phyloP scores from a whole-genome alignment of 2,113 vertebrate genomes.

The Eubucco bourcierii region DNA sequence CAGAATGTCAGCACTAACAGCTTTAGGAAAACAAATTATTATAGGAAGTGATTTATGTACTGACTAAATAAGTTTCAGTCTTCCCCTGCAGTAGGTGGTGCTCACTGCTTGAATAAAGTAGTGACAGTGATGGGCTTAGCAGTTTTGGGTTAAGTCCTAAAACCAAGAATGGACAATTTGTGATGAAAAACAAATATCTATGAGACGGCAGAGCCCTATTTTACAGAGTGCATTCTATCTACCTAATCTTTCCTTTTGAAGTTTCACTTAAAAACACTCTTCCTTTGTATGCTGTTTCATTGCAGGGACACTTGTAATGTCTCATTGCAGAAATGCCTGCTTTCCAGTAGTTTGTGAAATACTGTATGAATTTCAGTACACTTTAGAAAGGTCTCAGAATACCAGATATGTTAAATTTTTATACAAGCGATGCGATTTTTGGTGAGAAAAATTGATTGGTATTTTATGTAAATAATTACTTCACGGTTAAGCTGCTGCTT shows the following conservation, averaged over 20 bases:
- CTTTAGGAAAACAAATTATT: constrained; percentile 48
- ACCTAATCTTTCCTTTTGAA: neutral
- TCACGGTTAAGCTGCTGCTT: neutral
- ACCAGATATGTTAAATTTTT: neutral
- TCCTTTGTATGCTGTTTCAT: neutral
- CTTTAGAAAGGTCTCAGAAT: neutral
- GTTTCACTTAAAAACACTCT: neutral
- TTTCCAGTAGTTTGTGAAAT: neutral
- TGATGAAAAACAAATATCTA: neutral
- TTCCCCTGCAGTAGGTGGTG: constrained; percentile 68
- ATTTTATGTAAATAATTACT: neutral
- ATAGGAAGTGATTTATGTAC: constrained; percentile 46
- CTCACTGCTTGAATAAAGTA: constrained; percentile 54
- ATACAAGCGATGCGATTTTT: neutral
- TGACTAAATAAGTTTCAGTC: constrained; percentile 45
- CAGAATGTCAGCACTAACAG: constrained; percentile 10
- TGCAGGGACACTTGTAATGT: neutral
- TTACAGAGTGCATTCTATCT: neutral
- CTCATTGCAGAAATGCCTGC: neutral
- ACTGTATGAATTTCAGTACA: neutral
- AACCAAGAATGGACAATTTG: neutral
- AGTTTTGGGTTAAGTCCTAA: neutral
- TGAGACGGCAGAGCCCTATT: neutral
- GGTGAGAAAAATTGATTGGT: neutral
- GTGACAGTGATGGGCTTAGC: neutral